Evolutionary conservation across 2,113 vertebrate genomes (phyloP).

Genomic region (Balaenoptera acutorostrata): DNA sequence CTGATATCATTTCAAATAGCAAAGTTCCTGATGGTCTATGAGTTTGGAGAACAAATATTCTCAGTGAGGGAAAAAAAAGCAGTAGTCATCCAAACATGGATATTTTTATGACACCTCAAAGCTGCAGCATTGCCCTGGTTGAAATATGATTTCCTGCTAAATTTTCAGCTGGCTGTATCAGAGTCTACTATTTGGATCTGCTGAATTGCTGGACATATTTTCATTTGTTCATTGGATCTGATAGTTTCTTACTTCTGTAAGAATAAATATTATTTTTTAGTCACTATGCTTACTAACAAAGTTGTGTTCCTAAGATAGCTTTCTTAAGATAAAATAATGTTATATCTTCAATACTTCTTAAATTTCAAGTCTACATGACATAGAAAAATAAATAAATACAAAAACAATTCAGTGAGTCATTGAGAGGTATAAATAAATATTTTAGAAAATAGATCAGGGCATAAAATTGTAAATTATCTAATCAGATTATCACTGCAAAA

Average conservation of each 20-base stretch:
- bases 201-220: background rate
- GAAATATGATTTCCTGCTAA: background rate
- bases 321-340: background rate
- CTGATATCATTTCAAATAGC: background rate
- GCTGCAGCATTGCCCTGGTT: background rate
- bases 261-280: background rate
- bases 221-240: background rate
- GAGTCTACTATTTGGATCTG: background rate
- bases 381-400: background rate
- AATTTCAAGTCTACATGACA: background rate
- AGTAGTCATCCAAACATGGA: fast-evolving
- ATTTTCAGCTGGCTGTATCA: background rate
- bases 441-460: background rate
- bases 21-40: background rate
- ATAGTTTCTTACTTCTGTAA: background rate
- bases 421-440: background rate
- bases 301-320: background rate
- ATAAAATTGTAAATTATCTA: background rate
- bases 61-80: background rate
- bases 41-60: background rate
- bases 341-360: background rate
- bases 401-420: background rate
- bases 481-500: background rate
- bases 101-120: background rate
- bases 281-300: background rate